A percentile compares a stretch with the other conserved stretches of the same genome.
Evolutionary conservation across 2,797 vertebrate genomes (phyloP).

Genomic region (Manis javanica): DNA sequence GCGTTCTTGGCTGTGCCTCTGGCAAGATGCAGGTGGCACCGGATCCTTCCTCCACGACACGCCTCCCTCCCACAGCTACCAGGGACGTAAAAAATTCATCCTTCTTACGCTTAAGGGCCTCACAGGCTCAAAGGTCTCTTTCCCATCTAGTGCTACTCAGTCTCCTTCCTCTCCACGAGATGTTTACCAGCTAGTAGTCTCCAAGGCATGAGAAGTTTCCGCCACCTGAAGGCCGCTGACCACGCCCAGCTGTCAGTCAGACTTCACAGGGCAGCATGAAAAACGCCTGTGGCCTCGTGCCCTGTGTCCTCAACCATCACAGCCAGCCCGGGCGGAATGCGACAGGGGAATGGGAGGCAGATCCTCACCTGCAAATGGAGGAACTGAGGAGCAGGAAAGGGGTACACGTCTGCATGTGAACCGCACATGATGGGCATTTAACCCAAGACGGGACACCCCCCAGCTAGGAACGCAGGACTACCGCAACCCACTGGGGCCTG

Average conservation of each 20-base stretch:
- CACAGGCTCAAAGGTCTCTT: not conserved
- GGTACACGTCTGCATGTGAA: not conserved
- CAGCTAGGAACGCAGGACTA: not conserved
- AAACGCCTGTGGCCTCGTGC: not conserved
- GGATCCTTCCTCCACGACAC: not conserved
- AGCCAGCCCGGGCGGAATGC: not conserved
- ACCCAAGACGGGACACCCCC: not conserved
- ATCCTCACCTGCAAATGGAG: not conserved
- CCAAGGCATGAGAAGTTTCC: rapidly evolving
- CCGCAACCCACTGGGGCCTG: not conserved
- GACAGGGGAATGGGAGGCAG: not conserved
- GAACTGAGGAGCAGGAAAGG: not conserved
- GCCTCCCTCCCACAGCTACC: not conserved
- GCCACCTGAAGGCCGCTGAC: not conserved
- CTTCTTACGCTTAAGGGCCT: not conserved
- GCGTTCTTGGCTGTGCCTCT: not conserved
- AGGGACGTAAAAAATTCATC: not conserved
- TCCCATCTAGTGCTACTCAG: not conserved
- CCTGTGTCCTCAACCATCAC: not conserved
- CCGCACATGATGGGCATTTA: not conserved
- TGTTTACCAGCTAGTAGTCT: not conserved
- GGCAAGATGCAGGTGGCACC: not conserved
- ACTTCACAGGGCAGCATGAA: not conserved
- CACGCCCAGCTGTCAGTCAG: not conserved
- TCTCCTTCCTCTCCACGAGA: not conserved